Evolutionary conservation across 2,888 invertebrate genomes (phyloP), one percentile per base, ranked within the genome.

Genomic region (Epistrophe eligans): DNA sequence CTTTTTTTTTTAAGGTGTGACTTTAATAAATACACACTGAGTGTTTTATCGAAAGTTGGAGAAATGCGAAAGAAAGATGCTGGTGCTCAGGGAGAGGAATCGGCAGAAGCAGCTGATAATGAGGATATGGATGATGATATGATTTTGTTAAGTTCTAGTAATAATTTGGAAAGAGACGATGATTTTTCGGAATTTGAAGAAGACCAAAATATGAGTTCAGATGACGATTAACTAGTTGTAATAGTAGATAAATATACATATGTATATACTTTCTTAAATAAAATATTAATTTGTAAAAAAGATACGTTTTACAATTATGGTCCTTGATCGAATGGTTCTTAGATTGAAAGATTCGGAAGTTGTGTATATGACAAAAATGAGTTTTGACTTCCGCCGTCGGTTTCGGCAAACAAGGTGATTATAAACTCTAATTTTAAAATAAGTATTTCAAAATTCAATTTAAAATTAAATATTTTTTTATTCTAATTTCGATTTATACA

Each of bases 21-120:
- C 91, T 97, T 96, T 92, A 98, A 98, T 92, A 97, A 97, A 90
- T 98, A 97, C 91, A 97, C 96, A 0, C 94, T 97, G 88, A 94
- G 94, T 58, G 97, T 96, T 89, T 93, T 98, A 15, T 92, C 94
- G 88, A 93, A 94, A 4, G 94, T 95, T 0, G 94, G 91, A 2
- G 90, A 90, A 4, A 83, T 85, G 62, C 45, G 79, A 15, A 32
- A 17, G 55, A 84, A 48, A 15, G 24, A 0, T 11, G 11, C 52
- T 45, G 28, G 1, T 6, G 48, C 15, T 28, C n/a, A 57, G 35
- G 62, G 28, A 66, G 58, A 32, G 1, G 58, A 11, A 32, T 13
- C 5, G 35, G 10, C 38, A 19, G 62, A 28, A 24, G 17, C 15
- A 7, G 11, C n/a, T 19, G 35, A 84, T 77, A 57, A 57, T 57